phyloP scores from a whole-genome alignment of 2,113 vertebrate species.

The Montifringilla adamsi region DNA sequence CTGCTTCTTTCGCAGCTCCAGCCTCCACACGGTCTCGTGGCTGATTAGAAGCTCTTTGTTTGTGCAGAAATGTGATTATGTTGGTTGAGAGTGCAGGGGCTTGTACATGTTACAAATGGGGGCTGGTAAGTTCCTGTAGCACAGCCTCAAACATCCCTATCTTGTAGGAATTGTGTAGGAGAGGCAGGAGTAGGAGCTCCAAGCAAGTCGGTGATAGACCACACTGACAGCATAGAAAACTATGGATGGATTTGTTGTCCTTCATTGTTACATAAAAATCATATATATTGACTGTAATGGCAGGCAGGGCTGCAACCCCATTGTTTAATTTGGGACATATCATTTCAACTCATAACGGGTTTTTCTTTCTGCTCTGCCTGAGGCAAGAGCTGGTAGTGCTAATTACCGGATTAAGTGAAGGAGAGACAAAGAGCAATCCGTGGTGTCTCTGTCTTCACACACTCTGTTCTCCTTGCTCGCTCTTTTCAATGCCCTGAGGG shows the following conservation, averaged over 20 bases:
- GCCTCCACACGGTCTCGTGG: not conserved
- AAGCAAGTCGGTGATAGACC: not conserved
- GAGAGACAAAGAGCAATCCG: not conserved
- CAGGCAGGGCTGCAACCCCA: not conserved
- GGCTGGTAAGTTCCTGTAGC: not conserved
- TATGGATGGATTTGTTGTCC: not conserved
- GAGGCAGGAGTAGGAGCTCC: not conserved
- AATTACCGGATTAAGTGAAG: not conserved
- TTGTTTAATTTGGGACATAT: not conserved
- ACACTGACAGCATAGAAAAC: not conserved
- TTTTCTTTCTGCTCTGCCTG: not conserved
- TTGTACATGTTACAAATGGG: not conserved
- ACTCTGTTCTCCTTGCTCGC: not conserved
- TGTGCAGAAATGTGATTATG: not conserved
- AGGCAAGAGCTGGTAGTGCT: not conserved
- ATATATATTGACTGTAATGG: not conserved
- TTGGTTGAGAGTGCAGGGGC: not conserved
- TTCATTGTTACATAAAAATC: not conserved
- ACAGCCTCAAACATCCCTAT: not conserved
- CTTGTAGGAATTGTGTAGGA: constrained; percentile 26
- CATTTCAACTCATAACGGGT: accelerated
- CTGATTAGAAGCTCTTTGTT: constrained; percentile 2
- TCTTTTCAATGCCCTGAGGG: not conserved
- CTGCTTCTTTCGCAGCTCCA: constrained; percentile 30
- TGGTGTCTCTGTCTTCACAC: not conserved